Conservation (phyloP, 2,797 vertebrate genomes). For the Cyprinodon diabolis region DNA sequence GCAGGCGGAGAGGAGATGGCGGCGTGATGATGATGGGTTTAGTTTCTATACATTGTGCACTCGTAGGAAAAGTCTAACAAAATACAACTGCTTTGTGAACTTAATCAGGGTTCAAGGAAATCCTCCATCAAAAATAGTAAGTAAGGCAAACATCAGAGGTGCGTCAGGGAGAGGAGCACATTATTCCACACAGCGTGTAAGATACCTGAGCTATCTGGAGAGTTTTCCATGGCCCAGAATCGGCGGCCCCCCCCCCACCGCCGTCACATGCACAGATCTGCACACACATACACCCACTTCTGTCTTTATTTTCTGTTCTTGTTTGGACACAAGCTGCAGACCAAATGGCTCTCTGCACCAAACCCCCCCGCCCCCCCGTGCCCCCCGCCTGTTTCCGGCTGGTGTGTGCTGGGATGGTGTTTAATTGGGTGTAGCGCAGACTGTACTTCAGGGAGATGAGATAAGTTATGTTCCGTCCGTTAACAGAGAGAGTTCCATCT, state of each 20-base stretch:
- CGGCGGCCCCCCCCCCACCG: slow-evolving; percentile 50
- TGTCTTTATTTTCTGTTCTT: slow-evolving; percentile 4
- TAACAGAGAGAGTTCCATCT: slow-evolving; percentile 66
- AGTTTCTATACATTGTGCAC: slow-evolving; percentile 79
- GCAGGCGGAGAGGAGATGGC: slow-evolving; percentile 47
- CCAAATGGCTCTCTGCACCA: slow-evolving; percentile 47
- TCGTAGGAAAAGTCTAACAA: slow-evolving; percentile 80
- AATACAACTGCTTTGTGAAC: slow-evolving; percentile 82
- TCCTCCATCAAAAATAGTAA: slow-evolving; percentile 81
- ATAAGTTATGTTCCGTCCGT: slow-evolving; percentile 71
- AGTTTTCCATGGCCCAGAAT: slow-evolving; percentile 66
- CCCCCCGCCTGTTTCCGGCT: slow-evolving; percentile 61
- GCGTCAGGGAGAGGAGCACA: slow-evolving; percentile 74
- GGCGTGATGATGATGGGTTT: slow-evolving; percentile 59
- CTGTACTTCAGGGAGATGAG: slow-evolving; percentile 65
- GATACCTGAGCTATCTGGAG: slow-evolving; percentile 83
- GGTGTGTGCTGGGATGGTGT: slow-evolving; percentile 63
- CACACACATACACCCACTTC: slow-evolving; percentile 19
- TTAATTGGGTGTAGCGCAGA: slow-evolving; percentile 72
- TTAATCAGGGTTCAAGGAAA: slow-evolving; percentile 76
- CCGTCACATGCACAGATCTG: slow-evolving; percentile 36
- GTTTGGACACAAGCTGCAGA: slow-evolving; percentile 56
- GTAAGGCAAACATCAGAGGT: slow-evolving; percentile 84
- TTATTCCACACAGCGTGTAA: slow-evolving; percentile 75
- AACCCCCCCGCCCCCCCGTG: slow-evolving; percentile 23